Base-by-base conservation (phyloP, 2,797 vertebrate genomes). In the Corythornis leucogaster region DNA sequence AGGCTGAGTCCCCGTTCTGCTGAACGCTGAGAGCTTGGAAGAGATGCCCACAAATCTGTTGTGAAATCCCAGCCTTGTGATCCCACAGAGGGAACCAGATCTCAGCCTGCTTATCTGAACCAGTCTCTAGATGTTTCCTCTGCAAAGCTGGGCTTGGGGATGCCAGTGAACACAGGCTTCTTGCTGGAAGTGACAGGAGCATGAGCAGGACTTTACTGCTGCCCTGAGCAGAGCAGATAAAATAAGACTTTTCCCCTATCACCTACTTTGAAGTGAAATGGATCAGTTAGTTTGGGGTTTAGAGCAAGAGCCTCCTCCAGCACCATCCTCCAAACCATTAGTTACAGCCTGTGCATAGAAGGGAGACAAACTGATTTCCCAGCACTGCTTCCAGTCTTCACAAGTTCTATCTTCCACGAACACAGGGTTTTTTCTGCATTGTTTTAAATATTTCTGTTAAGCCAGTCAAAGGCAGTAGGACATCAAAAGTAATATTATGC, bases 1-100 rank as follows among this genome's bases (percentile, higher is more conserved):
- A 89, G 67, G 15, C 73, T 81, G 74, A 48, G 48, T 85, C 66
- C 48, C 82, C 64, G 79, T 88, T 94, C 54, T 92, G 58, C 58
- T 54, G 63, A 92, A 85, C 0, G 1, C 40, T 61, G 66, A 63
- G 55, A 92, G 89, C 76, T 96, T 89, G 69, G 90, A 95, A 92
- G 48, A 93, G 35, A 73, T 40, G 38, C 35, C 14, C 55, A 63
- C 38, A 87, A 93, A 85, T 59, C 40, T 83, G 90, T 58, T 79
- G 55, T 79, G 59, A 53, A 70, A 89, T 35, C 46, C 79, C 69
- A 90, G 79, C 17, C 55, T 78, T 93, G 76, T 58, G 73, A 93
- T 89, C 31, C 93, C 15, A 1, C 11, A 35, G 62, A 85, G 76
- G 62, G 91, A 95, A 94, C 9, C 35, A 73, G 48, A 87, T 67